Conservation (phyloP, 2,113 vertebrate genomes). For the Dipodomys ordii region DNA sequence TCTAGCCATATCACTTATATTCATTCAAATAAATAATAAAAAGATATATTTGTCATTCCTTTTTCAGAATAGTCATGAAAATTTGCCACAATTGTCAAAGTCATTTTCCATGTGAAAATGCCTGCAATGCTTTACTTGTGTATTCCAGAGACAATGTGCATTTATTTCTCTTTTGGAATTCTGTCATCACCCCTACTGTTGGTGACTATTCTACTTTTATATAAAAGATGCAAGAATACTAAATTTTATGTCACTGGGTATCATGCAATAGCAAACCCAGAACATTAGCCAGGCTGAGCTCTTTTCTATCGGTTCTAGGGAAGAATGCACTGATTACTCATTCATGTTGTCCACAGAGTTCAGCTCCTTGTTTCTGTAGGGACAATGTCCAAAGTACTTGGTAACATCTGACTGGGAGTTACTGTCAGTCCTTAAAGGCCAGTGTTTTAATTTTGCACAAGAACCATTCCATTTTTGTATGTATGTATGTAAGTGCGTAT, state of each 20-base stretch:
- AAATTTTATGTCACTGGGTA: neutral
- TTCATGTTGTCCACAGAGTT: neutral
- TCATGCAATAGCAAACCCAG: neutral
- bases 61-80: neutral
- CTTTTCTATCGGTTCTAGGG: neutral
- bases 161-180: neutral
- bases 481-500: neutral
- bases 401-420: neutral
- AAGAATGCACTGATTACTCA: neutral
- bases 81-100: neutral
- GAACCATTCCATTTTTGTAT: neutral
- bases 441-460: neutral
- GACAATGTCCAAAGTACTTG: neutral
- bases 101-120: neutral
- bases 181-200: neutral
- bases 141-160: neutral
- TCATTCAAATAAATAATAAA: slow-evolving; percentile 11
- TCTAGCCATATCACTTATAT: no score
- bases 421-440: neutral
- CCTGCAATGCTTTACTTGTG: neutral
- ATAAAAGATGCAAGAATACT: slow-evolving; percentile 13
- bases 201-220: neutral
- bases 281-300: neutral
- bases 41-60: neutral
- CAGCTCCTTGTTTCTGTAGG: neutral